A percentile compares a stretch with the other conserved stretches of the same genome.
Conservation (phyloP, 64 coral and sea anemone species). For the Astreopora myriophthalma region DNA sequence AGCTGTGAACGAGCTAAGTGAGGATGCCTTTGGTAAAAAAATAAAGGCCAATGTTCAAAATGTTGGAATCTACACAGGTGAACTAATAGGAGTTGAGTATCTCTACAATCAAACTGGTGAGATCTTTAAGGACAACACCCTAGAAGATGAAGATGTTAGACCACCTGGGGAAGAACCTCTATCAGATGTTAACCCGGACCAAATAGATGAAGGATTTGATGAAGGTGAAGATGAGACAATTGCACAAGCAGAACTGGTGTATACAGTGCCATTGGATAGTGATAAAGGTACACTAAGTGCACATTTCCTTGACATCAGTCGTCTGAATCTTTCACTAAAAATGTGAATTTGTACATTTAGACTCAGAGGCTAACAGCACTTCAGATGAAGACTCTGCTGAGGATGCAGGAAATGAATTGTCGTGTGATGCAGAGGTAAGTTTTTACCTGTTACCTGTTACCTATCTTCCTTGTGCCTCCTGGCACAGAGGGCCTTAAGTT, state of each 20-base stretch:
- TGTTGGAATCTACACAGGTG: conserved; percentile 43
- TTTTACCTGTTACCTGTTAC: too few species aligned
- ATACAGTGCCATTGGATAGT: background rate
- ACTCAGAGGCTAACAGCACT: background rate
- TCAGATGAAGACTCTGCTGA: background rate
- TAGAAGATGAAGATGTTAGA: background rate
- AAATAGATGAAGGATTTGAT: conserved; percentile 35
- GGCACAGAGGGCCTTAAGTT: too few species aligned
- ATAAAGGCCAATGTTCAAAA: background rate
- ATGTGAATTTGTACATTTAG: background rate
- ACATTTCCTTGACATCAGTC: background rate
- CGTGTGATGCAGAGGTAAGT: background rate
- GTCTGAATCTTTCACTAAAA: background rate
- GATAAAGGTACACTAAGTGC: background rate
- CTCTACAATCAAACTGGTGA: conserved; percentile 45
- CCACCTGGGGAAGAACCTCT: background rate
- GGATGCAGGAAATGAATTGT: background rate
- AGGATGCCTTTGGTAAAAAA: conserved; percentile 1
- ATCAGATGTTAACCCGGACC: background rate
- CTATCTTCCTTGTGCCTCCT: too few species aligned
- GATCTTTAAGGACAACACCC: background rate
- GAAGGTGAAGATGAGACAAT: conserved; percentile 47
- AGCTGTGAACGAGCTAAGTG: conserved; percentile 7
- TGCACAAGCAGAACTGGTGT: background rate
- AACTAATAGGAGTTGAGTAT: conserved; percentile 64